Evolutionary conservation across 2,888 invertebrate genomes (phyloP).

Genomic region (Leucania comma): DNA sequence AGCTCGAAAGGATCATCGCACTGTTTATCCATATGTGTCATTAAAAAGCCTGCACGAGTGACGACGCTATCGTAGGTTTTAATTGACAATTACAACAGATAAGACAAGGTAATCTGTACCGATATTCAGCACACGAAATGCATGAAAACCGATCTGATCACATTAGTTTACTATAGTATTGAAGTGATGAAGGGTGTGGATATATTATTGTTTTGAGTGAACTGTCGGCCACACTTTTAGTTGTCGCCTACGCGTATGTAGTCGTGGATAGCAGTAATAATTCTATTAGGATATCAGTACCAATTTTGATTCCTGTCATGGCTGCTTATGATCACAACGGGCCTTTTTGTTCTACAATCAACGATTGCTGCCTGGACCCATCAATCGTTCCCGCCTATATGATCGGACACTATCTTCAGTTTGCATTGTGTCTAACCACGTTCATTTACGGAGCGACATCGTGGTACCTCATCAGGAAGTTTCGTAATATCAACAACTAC

Average conservation of each 20-base stretch:
- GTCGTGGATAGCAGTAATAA: neutral
- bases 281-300: neutral
- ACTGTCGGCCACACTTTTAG: neutral
- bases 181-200: neutral
- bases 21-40: neutral
- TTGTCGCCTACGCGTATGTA: neutral
- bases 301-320: neutral
- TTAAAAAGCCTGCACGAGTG: neutral
- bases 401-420: neutral
- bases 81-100: conserved; percentile 2
- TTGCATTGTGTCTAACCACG: neutral
- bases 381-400: neutral
- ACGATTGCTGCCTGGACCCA: neutral
- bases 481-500: conserved; percentile 32
- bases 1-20: neutral
- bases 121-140: conserved; percentile 3
- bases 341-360: neutral
- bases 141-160: neutral
- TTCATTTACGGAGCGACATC: conserved; percentile 24
- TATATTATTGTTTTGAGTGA: no score
- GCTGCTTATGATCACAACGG: neutral
- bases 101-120: conserved; percentile 4
- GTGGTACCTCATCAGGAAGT: conserved; percentile 30
- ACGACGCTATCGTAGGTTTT: neutral
- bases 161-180: neutral